A percentile compares a stretch with the other conserved stretches of the same genome.
These are phyloP conservation scores for Venturia canescens DNA, from an alignment of 1,140 invertebrate species.

Conservation along the genomic window DNA sequence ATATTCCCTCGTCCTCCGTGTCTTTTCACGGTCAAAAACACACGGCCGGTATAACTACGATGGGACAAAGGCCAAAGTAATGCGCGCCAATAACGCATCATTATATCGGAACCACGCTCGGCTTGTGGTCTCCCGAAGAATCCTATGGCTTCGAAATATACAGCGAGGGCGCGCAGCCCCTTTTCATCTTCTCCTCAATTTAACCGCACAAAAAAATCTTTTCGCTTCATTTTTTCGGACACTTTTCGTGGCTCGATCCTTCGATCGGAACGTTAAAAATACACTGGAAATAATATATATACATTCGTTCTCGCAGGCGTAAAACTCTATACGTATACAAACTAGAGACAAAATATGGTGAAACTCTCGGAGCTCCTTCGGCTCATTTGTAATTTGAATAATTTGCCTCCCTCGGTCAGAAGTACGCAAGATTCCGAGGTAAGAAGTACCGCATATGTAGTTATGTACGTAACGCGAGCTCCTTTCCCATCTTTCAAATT, in stretches of 20 bases:
- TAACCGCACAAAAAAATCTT: neutral
- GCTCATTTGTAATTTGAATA: constrained; percentile 71
- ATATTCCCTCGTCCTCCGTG: constrained; percentile 52
- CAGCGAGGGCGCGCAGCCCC: neutral
- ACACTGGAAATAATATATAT: too few relatives aligned
- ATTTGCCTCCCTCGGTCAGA: constrained; percentile 59
- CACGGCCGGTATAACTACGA: constrained; percentile 29
- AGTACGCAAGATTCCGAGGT: constrained; percentile 26
- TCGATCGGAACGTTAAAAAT: too few relatives aligned
- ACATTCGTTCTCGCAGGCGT: too few relatives aligned
- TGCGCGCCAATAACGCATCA: constrained; percentile 61
- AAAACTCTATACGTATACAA: too few relatives aligned
- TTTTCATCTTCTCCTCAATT: neutral
- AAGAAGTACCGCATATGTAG: neutral
- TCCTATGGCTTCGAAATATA: neutral
- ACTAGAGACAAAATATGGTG: constrained; percentile 30
- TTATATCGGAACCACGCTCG: constrained; percentile 48
- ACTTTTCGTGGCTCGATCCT: too few relatives aligned
- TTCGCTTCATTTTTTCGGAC: neutral
- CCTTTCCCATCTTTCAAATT: constrained; percentile 64
- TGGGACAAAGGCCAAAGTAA: constrained; percentile 59
- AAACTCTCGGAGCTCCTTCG: constrained; percentile 23
- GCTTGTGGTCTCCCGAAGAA: neutral
- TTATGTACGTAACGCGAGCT: neutral
- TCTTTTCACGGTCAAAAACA: constrained; percentile 34